These are phyloP conservation scores for Myoxocephalus aenaeus DNA, from an alignment of 2,797 vertebrate genomes.

Conservation along the genomic window DNA sequence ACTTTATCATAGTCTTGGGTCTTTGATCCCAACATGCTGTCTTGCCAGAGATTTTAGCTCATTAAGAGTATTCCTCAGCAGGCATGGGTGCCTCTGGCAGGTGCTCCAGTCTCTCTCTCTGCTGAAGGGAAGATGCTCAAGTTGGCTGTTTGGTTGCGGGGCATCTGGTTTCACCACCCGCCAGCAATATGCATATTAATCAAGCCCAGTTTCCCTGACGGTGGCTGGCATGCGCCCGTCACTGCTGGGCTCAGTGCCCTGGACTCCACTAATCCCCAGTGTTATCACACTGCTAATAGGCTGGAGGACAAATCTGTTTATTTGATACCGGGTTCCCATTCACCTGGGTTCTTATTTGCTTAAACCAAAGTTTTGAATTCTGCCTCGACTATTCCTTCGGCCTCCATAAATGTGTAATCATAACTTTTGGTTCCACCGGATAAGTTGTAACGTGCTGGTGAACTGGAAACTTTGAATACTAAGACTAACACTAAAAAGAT, in stretches of 20 bases:
- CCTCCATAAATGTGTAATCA: slow-evolving; percentile 14
- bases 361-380: slow-evolving; percentile 20
- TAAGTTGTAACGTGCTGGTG: neutral
- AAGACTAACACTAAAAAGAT: neutral
- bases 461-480: neutral
- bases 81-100: neutral
- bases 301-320: slow-evolving; percentile 73
- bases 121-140: slow-evolving; percentile 39
- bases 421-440: neutral
- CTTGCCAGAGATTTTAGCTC: slow-evolving; percentile 9
- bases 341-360: slow-evolving; percentile 64
- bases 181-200: slow-evolving; percentile 72
- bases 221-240: slow-evolving; percentile 69
- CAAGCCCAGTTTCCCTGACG: slow-evolving; percentile 67
- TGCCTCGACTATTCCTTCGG: neutral
- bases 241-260: slow-evolving; percentile 64
- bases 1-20: neutral
- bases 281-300: slow-evolving; percentile 71
- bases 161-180: slow-evolving; percentile 63
- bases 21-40: neutral
- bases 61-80: slow-evolving; percentile 33
- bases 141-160: slow-evolving; percentile 56
- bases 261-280: slow-evolving; percentile 68
- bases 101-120: neutral
- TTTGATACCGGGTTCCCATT: slow-evolving; percentile 63